Evolutionary conservation across 2,113 vertebrate genomes (phyloP).

Genomic region (Zeus faber): DNA sequence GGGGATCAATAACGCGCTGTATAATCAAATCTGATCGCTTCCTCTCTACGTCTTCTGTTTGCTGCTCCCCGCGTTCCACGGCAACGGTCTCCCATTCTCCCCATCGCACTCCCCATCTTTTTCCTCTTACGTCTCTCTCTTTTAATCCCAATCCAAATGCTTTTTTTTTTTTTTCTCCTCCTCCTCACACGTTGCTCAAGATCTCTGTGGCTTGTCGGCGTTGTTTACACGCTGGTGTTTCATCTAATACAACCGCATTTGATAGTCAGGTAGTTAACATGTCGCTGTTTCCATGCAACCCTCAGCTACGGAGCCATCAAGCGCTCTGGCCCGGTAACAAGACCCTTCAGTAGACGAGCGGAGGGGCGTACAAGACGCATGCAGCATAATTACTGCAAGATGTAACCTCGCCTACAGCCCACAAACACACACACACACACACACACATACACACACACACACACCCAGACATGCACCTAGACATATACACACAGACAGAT

Average conservation of each 20-base stretch:
- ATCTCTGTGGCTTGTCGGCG: conserved; percentile 34
- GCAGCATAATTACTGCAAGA: conserved; percentile 74
- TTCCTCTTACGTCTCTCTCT: neutral
- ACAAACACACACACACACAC: conserved; percentile 43
- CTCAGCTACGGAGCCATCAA: conserved; percentile 24
- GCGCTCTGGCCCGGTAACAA: conserved; percentile 62
- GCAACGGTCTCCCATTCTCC: neutral
- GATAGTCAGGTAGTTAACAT: conserved; percentile 15
- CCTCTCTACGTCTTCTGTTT: too few species aligned
- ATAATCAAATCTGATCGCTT: too few species aligned
- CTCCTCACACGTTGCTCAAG: neutral
- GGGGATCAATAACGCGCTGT: too few species aligned
- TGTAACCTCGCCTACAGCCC: conserved; percentile 69
- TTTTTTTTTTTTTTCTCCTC: neutral
- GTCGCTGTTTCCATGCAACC: conserved; percentile 34
- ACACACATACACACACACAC: conserved; percentile 4
- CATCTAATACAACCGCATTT: conserved; percentile 37
- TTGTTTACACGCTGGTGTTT: conserved; percentile 35
- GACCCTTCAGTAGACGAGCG: conserved; percentile 52
- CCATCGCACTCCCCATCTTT: too few species aligned
- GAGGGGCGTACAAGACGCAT: conserved; percentile 65
- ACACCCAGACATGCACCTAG: conserved; percentile 1
- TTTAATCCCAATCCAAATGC: neutral
- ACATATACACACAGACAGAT: conserved; percentile 29
- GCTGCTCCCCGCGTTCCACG: neutral